Base-by-base conservation (phyloP, 2,797 vertebrate species). In the Galago senegalensis region DNA sequence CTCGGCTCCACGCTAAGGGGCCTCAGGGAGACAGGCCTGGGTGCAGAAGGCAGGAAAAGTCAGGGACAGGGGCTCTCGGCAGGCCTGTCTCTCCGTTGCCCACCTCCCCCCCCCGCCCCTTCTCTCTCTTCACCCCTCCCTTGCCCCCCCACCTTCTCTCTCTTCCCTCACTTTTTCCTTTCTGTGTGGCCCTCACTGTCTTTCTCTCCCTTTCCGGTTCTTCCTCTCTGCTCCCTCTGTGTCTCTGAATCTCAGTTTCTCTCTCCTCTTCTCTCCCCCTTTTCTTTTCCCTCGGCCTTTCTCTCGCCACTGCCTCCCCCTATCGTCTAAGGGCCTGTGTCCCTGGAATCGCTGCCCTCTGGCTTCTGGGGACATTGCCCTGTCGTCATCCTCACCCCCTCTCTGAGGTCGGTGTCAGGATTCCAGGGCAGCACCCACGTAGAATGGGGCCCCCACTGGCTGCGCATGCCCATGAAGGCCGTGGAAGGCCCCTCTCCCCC, bases 1-100 rank as follows among this genome's bases (percentile, higher is more conserved):
- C 65, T 86, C 95, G 82, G 87, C 95, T 95, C 79, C 84, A 60
- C 14, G 40, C n/a, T 5, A 43, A 86, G 93, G 85, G 60, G 27
- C 75, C 96, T 86, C 96, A 92, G 34, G 5, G 56, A 56, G 40
- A 49, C 61, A 23, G 10, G 27, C 43, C 34, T 0, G 7, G 23
- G 43, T 18, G 43, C 53, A 1, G 31, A 49, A 14, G 13, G 37
- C 25, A n/a, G n/a, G 77, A 70, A 65, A 85, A 86, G 73, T 0
- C 3, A 7, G 73, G 46, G 43, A 34, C 3, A 49, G 31, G 67
- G 23, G 40, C 4, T 43, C 61, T 37, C 21, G 14, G 27, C 18
- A 12, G 7, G 31, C 5, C 23, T 83, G 21, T 72, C 56, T 34
- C 34, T 34, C 34, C 34, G 34, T 34, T 34, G 34, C 34, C 34